Evolutionary conservation across 2,113 vertebrate species (phyloP).

Genomic region (Pyxicephalus adspersus): DNA sequence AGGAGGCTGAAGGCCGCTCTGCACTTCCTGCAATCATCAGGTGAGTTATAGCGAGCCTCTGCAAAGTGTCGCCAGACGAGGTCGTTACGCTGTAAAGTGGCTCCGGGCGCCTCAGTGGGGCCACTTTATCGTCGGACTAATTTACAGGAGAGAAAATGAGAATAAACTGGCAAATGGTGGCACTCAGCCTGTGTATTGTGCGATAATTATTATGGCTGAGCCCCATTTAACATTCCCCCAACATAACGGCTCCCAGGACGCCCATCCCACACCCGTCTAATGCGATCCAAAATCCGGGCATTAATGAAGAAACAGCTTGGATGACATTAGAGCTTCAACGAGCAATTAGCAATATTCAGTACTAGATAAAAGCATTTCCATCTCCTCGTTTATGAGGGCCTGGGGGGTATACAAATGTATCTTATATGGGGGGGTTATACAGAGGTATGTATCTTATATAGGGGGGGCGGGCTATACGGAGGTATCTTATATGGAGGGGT

Average conservation of each 20-base stretch:
- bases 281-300: not conserved
- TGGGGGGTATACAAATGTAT: not conserved
- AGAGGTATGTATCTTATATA: not conserved
- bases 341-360: slow-evolving; percentile 1
- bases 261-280: not conserved
- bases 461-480: not conserved
- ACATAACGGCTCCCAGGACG: slow-evolving; percentile 4
- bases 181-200: not conserved
- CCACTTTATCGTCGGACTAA: slow-evolving; percentile 16
- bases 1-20: slow-evolving; percentile 19
- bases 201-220: slow-evolving; percentile 25
- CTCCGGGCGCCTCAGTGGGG: not conserved
- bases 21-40: not conserved
- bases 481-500: not conserved
- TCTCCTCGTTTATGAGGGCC: not conserved
- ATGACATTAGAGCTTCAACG: slow-evolving; percentile 7
- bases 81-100: fast-evolving
- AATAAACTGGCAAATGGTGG: not conserved
- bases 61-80: not conserved
- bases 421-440: not conserved
- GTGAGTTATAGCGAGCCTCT: slow-evolving; percentile 5
- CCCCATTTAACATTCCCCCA: not conserved
- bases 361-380: not conserved
- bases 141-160: slow-evolving; percentile 2
- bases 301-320: not conserved